These are phyloP conservation scores for Calycopis cecrops DNA, from an alignment of 1,140 invertebrate species.

Conservation along the genomic window DNA sequence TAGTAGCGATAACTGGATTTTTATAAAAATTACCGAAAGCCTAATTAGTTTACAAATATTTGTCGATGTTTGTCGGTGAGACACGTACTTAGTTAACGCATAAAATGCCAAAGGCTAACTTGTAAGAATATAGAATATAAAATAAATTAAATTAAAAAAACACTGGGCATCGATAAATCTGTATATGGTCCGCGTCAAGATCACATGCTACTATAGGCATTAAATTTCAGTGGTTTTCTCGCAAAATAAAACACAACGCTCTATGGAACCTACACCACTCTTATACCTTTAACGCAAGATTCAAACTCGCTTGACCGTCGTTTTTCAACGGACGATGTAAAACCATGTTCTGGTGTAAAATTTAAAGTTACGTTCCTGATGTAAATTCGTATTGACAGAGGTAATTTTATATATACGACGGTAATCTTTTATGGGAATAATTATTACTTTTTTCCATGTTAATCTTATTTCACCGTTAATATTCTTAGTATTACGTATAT, in stretches of 20 bases:
- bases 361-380: slow-evolving; percentile 42
- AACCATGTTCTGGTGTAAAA: slow-evolving; percentile 43
- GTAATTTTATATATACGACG: slow-evolving; percentile 23
- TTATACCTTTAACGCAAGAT: slow-evolving; percentile 20
- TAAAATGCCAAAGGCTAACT: background rate
- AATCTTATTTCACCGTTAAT: too few species aligned
- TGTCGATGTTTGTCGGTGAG: too few species aligned
- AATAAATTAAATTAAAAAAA: background rate
- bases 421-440: slow-evolving; percentile 11
- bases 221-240: slow-evolving; percentile 51
- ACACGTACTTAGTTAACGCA: background rate
- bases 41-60: too few species aligned
- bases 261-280: slow-evolving; percentile 8
- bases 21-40: too few species aligned
- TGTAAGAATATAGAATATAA: too few species aligned
- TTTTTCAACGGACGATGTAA: slow-evolving; percentile 20
- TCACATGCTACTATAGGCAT: slow-evolving; percentile 35
- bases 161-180: slow-evolving; percentile 10
- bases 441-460: too few species aligned
- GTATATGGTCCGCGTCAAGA: slow-evolving; percentile 11
- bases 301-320: slow-evolving; percentile 21
- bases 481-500: too few species aligned
- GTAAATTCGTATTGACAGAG: slow-evolving; percentile 46
- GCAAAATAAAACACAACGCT: slow-evolving; percentile 30
- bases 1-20: too few species aligned